Evolutionary conservation across 2,113 vertebrate species (phyloP), one percentile per base, ranked within the genome.

Genomic region (Xiphophorus couchianus): DNA sequence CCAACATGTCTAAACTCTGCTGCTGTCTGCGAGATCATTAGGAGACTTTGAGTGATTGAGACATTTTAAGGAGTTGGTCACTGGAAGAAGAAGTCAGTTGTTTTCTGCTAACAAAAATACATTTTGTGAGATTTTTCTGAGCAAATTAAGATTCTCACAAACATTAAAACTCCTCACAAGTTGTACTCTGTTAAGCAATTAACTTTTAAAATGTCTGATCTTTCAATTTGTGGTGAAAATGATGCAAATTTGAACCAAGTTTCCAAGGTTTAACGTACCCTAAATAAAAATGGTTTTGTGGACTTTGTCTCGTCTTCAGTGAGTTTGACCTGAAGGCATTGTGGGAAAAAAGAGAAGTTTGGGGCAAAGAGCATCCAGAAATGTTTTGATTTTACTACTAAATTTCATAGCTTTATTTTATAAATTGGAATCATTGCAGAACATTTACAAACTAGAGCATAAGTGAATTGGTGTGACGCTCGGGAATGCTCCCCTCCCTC

Each of bases 121-220:
- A 89, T 74, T 82, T 73, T 80, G 74, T 51, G 66, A 70, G 73
- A 78, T 78, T 88, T 74, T 76, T 84, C 71, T 69, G 77, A 44
- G 58, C 64, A 79, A 68, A 44, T 9, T 62, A 82, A 75, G 81
- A 61, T 83, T 71, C 69, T 62, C 62, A 51, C 70, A 87, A 82
- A 89, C 75, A 89, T 82, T 73, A 76, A 62, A 89, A 87, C 78
- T 66, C 66, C 77, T 92, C 85, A 92, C 92, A 90, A 91, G 86
- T 78, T 30, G 27, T 91, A 92, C 91, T 91, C 93, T 90, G 90
- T 87, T 85, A 74, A 84, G 84, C 86, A 89, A 80, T 89, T 48
- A 17, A 27, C 76, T 71, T 82, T 82, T 58, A 80, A 73, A 13
- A 62, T 48, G 29, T 62, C 63, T 86, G 82, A 87, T 90, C 78